Evolutionary conservation across 2,797 vertebrate genomes (phyloP).

Genomic region (Falco columbarius): DNA sequence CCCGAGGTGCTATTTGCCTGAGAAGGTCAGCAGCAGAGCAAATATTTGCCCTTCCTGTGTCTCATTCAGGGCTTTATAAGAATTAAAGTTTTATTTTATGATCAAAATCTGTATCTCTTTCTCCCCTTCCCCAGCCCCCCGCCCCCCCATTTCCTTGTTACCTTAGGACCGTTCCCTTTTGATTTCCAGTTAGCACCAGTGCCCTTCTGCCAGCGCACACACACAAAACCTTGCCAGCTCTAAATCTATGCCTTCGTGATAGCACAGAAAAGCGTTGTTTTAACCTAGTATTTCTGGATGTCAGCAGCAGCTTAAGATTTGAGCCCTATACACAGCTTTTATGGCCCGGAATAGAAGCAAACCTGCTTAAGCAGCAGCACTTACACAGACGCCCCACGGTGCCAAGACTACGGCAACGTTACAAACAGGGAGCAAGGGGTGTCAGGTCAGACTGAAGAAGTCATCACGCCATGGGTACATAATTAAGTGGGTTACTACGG

Average conservation of each 20-base stretch:
- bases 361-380: not conserved
- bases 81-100: conserved; percentile 60
- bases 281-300: not conserved
- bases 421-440: too few relatives aligned
- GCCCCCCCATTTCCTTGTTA: not conserved
- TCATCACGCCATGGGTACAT: rapidly evolving
- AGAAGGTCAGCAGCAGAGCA: conserved; percentile 77
- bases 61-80: conserved; percentile 58
- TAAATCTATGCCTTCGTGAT: not conserved
- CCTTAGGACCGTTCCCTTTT: not conserved
- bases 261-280: not conserved
- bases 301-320: not conserved
- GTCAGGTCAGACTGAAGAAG: not conserved
- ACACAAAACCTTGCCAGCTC: not conserved
- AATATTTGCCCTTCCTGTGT: conserved; percentile 72
- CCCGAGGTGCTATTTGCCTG: conserved; percentile 60
- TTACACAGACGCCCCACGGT: rapidly evolving
- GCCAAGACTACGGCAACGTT: rapidly evolving
- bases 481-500: rapidly evolving
- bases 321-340: not conserved
- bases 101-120: conserved; percentile 19
- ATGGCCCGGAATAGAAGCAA: not conserved
- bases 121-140: not conserved
- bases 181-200: not conserved
- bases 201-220: not conserved